These are phyloP conservation scores for Caradrina kadenii DNA, from an alignment of 2,888 invertebrate species.

Conservation along the genomic window DNA sequence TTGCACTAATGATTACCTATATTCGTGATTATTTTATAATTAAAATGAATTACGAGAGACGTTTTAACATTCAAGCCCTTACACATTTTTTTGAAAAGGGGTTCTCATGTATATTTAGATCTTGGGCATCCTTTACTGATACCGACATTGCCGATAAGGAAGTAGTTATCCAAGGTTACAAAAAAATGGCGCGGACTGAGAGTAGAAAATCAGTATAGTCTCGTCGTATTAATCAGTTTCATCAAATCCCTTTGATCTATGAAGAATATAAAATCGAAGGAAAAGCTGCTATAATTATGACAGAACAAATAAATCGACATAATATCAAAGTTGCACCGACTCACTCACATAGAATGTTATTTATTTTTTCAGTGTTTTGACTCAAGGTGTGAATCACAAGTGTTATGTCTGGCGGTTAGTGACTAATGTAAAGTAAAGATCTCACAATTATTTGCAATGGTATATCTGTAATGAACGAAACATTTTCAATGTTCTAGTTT, in stretches of 20 bases:
- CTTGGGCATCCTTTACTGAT: conserved; percentile 1
- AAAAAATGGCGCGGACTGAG: conserved; percentile 22
- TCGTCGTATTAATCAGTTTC: conserved; percentile 9
- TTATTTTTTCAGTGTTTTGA: conserved; percentile 83
- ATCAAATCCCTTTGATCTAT: conserved; percentile 12
- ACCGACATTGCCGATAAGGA: conserved; percentile 27
- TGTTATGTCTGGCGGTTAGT: conserved; percentile 77
- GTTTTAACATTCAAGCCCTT: conserved; percentile 2
- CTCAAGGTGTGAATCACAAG: conserved; percentile 83
- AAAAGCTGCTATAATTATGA: conserved; percentile 30
- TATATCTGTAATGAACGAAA: conserved; percentile 20
- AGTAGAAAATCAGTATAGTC: conserved; percentile 3
- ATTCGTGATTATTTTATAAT: conserved; percentile 34
- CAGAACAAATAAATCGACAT: conserved; percentile 40
- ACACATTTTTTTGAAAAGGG: conserved; percentile 6
- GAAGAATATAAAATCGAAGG: neutral
- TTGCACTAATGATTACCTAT: conserved; percentile 33
- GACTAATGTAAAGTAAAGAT: conserved; percentile 80
- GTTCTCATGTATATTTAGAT: conserved; percentile 17
- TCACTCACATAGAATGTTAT: conserved; percentile 79
- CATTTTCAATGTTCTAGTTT: conserved; percentile 14
- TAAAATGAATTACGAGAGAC: conserved; percentile 21
- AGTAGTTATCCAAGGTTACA: conserved; percentile 17
- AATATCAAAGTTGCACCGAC: conserved; percentile 59
- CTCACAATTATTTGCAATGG: conserved; percentile 68